A percentile compares a stretch with the other conserved stretches of the same genome.
Conservation (phyloP, 1,140 invertebrate species). For the Mya arenaria region DNA sequence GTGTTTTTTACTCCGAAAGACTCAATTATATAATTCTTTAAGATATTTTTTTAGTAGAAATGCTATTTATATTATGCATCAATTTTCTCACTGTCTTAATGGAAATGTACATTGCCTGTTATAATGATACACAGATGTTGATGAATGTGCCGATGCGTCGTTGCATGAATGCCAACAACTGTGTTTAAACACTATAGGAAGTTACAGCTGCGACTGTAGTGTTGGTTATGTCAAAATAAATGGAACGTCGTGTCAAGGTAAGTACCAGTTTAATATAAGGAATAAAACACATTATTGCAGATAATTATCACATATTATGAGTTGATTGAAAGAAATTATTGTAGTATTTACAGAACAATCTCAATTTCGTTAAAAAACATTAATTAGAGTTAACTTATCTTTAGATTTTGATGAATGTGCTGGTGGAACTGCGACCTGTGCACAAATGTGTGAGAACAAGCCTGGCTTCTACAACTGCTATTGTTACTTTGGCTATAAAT, state of each 20-base stretch:
- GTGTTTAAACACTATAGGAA: not conserved
- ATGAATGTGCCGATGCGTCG: not conserved
- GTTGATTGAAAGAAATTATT: not conserved
- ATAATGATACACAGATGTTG: no score
- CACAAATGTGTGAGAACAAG: slow-evolving; percentile 20
- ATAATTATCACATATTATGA: not conserved
- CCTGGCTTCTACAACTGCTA: slow-evolving; percentile 12
- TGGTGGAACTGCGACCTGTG: not conserved
- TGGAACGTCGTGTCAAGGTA: not conserved
- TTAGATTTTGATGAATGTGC: slow-evolving; percentile 39
- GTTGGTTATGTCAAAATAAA: not conserved
- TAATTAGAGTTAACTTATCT: not conserved
- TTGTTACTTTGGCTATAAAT: slow-evolving; percentile 30
- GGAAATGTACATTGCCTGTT: no score
- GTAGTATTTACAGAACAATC: not conserved
- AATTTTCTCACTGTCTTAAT: no score
- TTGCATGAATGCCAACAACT: not conserved
- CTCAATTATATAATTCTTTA: no score
- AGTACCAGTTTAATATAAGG: not conserved
- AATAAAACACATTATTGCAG: not conserved
- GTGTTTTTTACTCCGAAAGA: no score
- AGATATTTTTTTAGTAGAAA: no score
- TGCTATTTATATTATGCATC: no score
- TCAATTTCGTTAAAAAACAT: not conserved
- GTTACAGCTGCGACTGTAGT: not conserved